Percentiles rank a stretch among this genome's conserved stretches.
Evolutionary conservation across 1,140 invertebrate species (phyloP).

Genomic region (Matsumurasca onukii): DNA sequence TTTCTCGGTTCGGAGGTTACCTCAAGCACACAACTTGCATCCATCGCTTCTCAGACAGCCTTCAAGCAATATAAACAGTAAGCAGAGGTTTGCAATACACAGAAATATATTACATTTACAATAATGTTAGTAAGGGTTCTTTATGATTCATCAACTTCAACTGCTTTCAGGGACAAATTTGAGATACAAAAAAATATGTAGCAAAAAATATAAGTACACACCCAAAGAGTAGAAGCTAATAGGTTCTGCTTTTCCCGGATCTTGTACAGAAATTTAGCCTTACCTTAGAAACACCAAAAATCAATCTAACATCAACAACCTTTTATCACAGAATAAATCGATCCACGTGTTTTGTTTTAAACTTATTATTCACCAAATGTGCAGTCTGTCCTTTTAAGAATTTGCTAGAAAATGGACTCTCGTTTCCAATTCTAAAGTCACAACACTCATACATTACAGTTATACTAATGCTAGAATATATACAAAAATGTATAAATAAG

Average conservation of each 20-base stretch:
- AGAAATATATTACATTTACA: neutral
- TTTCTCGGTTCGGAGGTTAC: neutral
- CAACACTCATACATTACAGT: conserved; percentile 5
- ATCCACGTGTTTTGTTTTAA: no score
- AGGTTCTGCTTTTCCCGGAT: neutral
- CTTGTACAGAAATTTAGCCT: neutral
- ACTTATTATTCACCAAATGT: neutral
- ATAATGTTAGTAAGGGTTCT: conserved; percentile 1
- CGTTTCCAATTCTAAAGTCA: neutral
- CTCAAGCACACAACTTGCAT: neutral
- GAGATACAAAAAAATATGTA: neutral
- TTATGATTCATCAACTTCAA: no score
- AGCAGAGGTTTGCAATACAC: neutral
- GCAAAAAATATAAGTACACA: neutral
- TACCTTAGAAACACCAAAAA: neutral
- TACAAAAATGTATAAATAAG: conserved; percentile 24
- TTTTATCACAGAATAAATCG: neutral
- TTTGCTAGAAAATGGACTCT: neutral
- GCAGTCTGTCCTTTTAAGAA: neutral
- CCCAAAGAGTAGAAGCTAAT: neutral
- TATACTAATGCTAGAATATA: conserved; percentile 8
- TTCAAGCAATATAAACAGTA: neutral
- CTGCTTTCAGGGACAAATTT: neutral
- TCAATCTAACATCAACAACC: neutral
- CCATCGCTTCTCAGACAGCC: neutral